Evolutionary conservation across 2,888 invertebrate species (phyloP), one percentile per base, ranked within the genome.

Genomic region (Phyllotreta striolata): DNA sequence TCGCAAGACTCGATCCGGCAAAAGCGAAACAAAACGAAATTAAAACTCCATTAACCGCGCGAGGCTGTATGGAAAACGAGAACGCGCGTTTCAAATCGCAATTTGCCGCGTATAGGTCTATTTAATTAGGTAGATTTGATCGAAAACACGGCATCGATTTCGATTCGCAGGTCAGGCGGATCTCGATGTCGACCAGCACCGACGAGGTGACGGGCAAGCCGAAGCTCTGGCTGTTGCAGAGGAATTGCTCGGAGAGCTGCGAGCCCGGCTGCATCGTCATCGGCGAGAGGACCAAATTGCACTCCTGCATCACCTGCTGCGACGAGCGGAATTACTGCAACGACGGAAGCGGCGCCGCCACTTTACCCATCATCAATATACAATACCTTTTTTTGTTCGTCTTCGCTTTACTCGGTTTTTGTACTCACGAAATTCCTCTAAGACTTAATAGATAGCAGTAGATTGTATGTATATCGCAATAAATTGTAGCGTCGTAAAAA

Each of bases 221-320:
- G 0, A 89, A 89, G 78, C 88, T 92, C 85, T 95, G 94, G 93
- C 89, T 92, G 0, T 77, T 94, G 62, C 92, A 93, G 78, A 85
- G 95, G 8, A 91, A 91, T 78, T 95, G 95, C 78, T 87, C 91
- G 0, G 89, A 89, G 73, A 89, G 88, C 75, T 95, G 95, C 80
- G 93, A 94, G 72, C 88, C 93, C 0, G 94, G 93, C 8, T 95
- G 94, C 81, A 93, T 95, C 74, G 87, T 94, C 55, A 93, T 95
- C 70, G 95, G 95, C 0, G 95, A 95, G 78, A 83, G 95, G 54
- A 94, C 93, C 4, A 95, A 95, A 77, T 82, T 95, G 0, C 92
- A 92, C 80, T 92, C 93, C 9, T 95, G 95, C 80, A 93, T 93
- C 0, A 89, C 91, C 0, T 95, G 95, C 77, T 95, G 95, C 79